Evolutionary conservation across 2,113 vertebrate genomes (phyloP).

Genomic region (Grantiella picta): DNA sequence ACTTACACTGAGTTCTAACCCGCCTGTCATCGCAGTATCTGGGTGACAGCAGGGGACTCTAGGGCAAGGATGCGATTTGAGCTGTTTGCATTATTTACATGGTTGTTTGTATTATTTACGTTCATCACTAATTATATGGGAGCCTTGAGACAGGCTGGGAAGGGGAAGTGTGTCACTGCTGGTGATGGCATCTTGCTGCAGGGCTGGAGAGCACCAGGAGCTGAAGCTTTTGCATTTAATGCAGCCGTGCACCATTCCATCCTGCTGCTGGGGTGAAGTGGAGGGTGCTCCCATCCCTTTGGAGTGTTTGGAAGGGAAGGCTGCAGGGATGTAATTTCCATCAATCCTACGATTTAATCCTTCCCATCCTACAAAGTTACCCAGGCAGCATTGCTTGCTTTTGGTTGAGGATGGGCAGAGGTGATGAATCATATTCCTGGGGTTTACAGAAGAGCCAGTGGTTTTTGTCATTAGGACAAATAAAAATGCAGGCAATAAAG

Average conservation of each 20-base stretch:
- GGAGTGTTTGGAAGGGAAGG: neutral
- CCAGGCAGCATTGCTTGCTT: neutral
- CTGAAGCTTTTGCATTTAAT: neutral
- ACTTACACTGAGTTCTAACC: neutral
- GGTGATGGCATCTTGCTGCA: neutral
- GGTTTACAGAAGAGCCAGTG: neutral
- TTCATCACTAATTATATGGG: neutral
- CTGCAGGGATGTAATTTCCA: neutral
- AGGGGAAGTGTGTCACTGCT: neutral
- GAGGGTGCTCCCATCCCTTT: neutral
- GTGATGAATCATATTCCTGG: fast-evolving
- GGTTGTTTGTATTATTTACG: neutral
- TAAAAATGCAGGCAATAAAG: neutral
- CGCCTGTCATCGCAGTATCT: neutral
- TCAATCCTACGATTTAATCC: neutral
- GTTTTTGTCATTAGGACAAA: neutral
- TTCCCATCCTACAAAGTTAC: neutral
- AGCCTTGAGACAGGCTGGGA: neutral
- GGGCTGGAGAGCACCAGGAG: neutral
- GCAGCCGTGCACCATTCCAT: fast-evolving
- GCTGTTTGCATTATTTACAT: constrained; percentile 24
- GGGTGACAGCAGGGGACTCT: neutral
- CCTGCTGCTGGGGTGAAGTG: neutral
- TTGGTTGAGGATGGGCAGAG: neutral
- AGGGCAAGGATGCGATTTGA: neutral